Evolutionary conservation across 2,797 vertebrate genomes (phyloP).

Genomic region (Diplodus puntazzo): DNA sequence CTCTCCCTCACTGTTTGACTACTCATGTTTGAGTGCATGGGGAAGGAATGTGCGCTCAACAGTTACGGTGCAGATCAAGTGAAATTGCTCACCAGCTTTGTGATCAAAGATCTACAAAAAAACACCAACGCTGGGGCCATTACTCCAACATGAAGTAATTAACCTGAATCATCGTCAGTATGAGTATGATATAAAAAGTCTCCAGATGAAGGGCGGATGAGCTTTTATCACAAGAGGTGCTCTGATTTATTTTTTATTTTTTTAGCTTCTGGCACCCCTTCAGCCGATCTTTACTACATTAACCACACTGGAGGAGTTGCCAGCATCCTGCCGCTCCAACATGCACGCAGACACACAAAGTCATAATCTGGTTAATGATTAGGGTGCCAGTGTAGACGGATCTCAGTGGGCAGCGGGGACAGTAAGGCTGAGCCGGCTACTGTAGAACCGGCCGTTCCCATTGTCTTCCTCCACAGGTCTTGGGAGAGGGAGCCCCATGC

Average conservation of each 20-base stretch:
- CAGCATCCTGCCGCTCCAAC: conserved; percentile 31
- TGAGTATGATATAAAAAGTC: neutral
- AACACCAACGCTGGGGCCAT: conserved; percentile 2
- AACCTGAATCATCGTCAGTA: conserved; percentile 16
- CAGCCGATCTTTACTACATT: conserved; percentile 5
- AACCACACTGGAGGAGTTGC: conserved; percentile 10
- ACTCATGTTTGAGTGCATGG: conserved; percentile 67
- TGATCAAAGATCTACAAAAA: conserved; percentile 45
- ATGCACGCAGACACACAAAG: conserved; percentile 45
- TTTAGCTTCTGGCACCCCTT: too few relatives aligned
- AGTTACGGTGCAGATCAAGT: conserved; percentile 50
- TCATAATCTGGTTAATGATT: conserved; percentile 79
- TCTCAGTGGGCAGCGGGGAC: conserved; percentile 81
- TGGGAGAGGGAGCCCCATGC: conserved; percentile 68
- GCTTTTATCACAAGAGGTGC: conserved; percentile 3
- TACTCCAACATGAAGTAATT: conserved; percentile 2
- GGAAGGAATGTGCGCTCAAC: conserved; percentile 65
- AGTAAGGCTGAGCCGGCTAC: conserved; percentile 80
- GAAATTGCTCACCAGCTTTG: conserved; percentile 55
- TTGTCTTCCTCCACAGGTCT: conserved; percentile 73
- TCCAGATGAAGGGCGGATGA: neutral
- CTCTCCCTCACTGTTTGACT: conserved; percentile 40
- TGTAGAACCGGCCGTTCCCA: conserved; percentile 67
- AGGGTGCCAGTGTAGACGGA: conserved; percentile 65
- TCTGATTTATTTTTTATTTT: neutral